Conservation (phyloP, 2,888 invertebrate genomes). For the Romanomermis culicivorax region DNA sequence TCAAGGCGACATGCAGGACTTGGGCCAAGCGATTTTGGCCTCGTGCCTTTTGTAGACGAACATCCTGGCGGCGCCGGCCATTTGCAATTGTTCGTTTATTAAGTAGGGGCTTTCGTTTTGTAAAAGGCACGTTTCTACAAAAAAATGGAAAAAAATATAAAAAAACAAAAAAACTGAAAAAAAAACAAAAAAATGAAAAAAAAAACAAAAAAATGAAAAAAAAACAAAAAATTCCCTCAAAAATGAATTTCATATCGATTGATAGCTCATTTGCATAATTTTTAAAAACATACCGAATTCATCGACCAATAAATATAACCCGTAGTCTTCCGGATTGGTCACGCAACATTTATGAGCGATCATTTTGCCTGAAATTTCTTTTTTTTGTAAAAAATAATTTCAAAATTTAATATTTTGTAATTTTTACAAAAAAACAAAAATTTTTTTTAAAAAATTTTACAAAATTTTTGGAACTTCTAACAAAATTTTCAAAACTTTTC, state of each 20-base stretch:
- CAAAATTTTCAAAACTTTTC: too few relatives aligned
- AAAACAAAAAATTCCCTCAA: too few relatives aligned
- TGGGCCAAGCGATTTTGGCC: slow-evolving; percentile 88
- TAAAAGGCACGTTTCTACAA: slow-evolving; percentile 62
- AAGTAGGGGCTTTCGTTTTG: slow-evolving; percentile 77
- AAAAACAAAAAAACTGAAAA: too few relatives aligned
- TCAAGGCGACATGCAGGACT: slow-evolving; percentile 8
- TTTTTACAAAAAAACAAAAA: too few relatives aligned
- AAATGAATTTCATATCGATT: slow-evolving; percentile 7
- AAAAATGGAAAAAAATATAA: slow-evolving; percentile 16
- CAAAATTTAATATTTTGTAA: too few relatives aligned
- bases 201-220: too few relatives aligned
- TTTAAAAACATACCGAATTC: slow-evolving; percentile 5
- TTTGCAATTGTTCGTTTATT: slow-evolving; percentile 42
- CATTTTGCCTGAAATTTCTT: too few relatives aligned
- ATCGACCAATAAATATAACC: slow-evolving; percentile 41
- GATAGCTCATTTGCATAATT: background rate
- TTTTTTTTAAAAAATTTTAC: too few relatives aligned
- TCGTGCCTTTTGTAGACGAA: slow-evolving; percentile 84
- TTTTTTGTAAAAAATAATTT: too few relatives aligned
- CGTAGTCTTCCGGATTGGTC: slow-evolving; percentile 87
- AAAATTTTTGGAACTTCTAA: too few relatives aligned
- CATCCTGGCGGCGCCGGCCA: slow-evolving; percentile 54
- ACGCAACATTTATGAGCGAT: slow-evolving; percentile 83
- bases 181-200: too few relatives aligned